phyloP scores from a whole-genome alignment of 1,140 invertebrate species.

The Pseudomyrmex sp. region DNA sequence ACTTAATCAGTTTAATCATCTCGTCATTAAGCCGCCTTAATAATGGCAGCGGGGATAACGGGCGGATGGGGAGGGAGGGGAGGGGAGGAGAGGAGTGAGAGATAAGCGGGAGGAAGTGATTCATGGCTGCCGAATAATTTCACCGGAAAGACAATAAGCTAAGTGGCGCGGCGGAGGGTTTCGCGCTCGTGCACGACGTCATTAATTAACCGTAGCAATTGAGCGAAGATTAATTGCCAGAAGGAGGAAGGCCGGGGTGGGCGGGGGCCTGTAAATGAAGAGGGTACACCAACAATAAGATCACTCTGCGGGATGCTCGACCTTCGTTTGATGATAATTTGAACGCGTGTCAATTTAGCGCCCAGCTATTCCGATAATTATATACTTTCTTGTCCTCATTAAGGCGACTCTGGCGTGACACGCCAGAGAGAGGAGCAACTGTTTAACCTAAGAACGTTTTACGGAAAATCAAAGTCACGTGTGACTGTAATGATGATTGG shows the following conservation, averaged over 20 bases:
- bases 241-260: conserved; percentile 53
- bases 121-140: conserved; percentile 74
- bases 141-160: conserved; percentile 76
- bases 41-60: conserved; percentile 44
- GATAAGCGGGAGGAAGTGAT: conserved; percentile 57
- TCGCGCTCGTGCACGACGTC: conserved; percentile 69
- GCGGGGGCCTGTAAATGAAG: conserved; percentile 50
- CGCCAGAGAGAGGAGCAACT: conserved; percentile 13
- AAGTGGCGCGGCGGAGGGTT: conserved; percentile 68
- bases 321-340: conserved; percentile 68
- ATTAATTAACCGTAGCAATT: conserved; percentile 79
- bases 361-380: conserved; percentile 63
- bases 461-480: background rate
- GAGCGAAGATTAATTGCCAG: conserved; percentile 77
- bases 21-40: conserved; percentile 66
- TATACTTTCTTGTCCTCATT: conserved; percentile 65
- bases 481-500: background rate
- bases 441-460: conserved; percentile 57
- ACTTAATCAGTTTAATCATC: conserved; percentile 67
- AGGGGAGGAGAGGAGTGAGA: no score
- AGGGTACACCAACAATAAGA: conserved; percentile 71
- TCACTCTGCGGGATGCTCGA: conserved; percentile 69
- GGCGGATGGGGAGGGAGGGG: background rate
- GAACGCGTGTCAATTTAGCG: conserved; percentile 74
- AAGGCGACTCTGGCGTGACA: conserved; percentile 24